Evolutionary conservation across 2,113 vertebrate genomes (phyloP), one percentile per base, ranked within the genome.

Genomic region (Thomomys bottae): DNA sequence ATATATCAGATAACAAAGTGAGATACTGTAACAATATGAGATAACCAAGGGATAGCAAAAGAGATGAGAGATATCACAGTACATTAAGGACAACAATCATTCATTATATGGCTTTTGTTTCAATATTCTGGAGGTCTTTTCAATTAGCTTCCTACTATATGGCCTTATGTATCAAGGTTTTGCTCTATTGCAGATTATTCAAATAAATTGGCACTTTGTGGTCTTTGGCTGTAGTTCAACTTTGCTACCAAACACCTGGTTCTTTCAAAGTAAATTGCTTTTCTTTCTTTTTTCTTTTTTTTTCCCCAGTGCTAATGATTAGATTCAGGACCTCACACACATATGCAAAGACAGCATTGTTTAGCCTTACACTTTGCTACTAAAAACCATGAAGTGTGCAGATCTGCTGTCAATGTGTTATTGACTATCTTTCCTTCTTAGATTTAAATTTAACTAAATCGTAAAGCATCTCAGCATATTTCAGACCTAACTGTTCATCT

Each of bases 241-340:
- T 90, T 59, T 38, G 21, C 68, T 85, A 64, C 75, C 83, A 90
- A n/a, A 73, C 64, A 45, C 45, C 28, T 83, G 54, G 8, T 70
- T 81, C 72, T 89, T 93, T 93, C 91, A 45, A 77, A 90, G 66
- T 38, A 88, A 88, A 83, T 61, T 0, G 34, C 28, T 36, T 14
- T 49, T 64, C 45, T 49, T n/a, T 23, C 15, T 57, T 3, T 32
- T 40, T 30, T 40, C 18, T 8, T 75, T 5, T 28, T 38, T 72
- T 73, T 32, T 8, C 21, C n/a, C n/a, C n/a, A 26, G 23, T 79
- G 14, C 8, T 32, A 9, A 4, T 4, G 1, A 23, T 72, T 6
- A 45, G 28, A 89, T 32, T 66, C 23, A 72, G 23, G 15, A 21
- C 2, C 20, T 63, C 18, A 34, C 4, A 68, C 18, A 34, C 1